A percentile compares a stretch with the other conserved stretches of the same genome.
Conservation (phyloP, 2,797 vertebrate species). For the Anas capensis region DNA sequence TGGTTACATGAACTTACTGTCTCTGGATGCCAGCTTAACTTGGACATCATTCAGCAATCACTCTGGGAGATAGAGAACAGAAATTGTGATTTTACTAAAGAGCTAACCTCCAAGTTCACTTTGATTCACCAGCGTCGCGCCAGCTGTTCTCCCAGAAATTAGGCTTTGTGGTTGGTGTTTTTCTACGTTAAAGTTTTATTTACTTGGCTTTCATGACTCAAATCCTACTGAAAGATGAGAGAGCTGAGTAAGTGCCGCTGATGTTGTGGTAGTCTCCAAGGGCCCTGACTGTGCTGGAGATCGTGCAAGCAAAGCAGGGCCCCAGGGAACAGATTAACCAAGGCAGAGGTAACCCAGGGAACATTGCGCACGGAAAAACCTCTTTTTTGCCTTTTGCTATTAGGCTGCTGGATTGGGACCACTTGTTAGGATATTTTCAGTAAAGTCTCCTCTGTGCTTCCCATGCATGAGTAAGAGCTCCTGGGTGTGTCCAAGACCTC, state of each 20-base stretch:
- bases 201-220: not conserved
- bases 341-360: accelerated
- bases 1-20: accelerated
- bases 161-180: not conserved
- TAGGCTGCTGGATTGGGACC: accelerated
- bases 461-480: constrained; percentile 46
- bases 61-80: not conserved
- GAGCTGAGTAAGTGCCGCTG: not conserved
- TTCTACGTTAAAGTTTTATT: not conserved
- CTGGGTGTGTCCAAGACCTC: constrained; percentile 57
- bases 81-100: not conserved
- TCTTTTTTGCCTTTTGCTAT: not conserved
- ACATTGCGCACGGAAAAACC: not conserved
- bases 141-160: constrained; percentile 9
- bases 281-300: not conserved
- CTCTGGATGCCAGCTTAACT: not conserved
- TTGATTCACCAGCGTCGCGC: not conserved
- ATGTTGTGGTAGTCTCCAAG: accelerated
- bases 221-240: not conserved
- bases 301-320: not conserved
- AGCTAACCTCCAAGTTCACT: not conserved
- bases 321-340: not conserved
- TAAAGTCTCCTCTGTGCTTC: not conserved
- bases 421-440: not conserved
- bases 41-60: not conserved